Evolutionary conservation across 2,888 invertebrate species (phyloP).

Genomic region (Calameuta idolon): DNA sequence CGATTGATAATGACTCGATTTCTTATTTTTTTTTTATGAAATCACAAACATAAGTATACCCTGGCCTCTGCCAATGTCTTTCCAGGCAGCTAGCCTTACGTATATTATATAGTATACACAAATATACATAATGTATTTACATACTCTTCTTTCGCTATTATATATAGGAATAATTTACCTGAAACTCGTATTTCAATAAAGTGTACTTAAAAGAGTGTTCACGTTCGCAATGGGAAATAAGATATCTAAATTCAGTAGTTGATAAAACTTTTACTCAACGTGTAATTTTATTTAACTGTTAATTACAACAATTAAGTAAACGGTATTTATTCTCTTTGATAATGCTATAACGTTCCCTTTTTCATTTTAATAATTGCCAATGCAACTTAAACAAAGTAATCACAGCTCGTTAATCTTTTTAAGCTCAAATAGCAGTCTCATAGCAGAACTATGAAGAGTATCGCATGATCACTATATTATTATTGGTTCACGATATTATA

Average conservation of each 20-base stretch:
- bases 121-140: neutral
- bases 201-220: slow-evolving; percentile 3
- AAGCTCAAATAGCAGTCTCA: neutral
- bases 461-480: neutral
- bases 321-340: too few species aligned
- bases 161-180: neutral
- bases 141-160: neutral
- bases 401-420: neutral
- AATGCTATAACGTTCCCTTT: too few species aligned
- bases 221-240: neutral
- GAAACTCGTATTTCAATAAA: slow-evolving; percentile 5
- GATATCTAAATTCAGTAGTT: neutral
- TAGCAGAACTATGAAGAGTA: neutral
- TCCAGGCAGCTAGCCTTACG: slow-evolving; percentile 1
- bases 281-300: neutral
- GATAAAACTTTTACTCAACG: neutral
- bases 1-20: neutral
- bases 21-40: neutral
- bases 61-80: neutral
- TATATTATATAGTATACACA: neutral
- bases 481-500: neutral
- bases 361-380: too few species aligned
- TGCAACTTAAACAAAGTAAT: neutral
- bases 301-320: neutral
- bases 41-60: neutral